Conservation (phyloP, 2,888 invertebrate species). For the Cheilosia scutellata region DNA sequence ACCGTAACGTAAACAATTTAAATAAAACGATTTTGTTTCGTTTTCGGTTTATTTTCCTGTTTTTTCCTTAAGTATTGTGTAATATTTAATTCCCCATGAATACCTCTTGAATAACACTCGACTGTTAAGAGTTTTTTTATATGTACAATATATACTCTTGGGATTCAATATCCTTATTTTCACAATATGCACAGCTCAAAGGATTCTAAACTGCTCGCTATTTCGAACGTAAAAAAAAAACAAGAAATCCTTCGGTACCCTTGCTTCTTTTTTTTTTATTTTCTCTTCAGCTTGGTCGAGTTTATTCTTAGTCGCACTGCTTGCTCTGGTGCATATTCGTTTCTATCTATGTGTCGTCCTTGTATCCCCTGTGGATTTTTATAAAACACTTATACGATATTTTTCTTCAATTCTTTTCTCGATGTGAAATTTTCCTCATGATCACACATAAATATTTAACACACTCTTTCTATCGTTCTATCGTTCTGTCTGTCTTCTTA, state of each 20-base stretch:
- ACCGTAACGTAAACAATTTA: slow-evolving; percentile 50
- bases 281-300: slow-evolving; percentile 61
- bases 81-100: slow-evolving; percentile 74
- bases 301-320: slow-evolving; percentile 29
- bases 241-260: slow-evolving; percentile 12
- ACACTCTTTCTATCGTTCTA: slow-evolving; percentile 18
- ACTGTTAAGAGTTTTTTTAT: slow-evolving; percentile 22
- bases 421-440: slow-evolving; percentile 62
- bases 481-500: slow-evolving; percentile 28
- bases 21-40: slow-evolving; percentile 43
- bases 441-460: slow-evolving; percentile 73
- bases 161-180: slow-evolving; percentile 65
- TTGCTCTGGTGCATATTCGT: background rate
- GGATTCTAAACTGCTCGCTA: slow-evolving; percentile 55
- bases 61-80: slow-evolving; percentile 57
- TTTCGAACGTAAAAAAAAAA: slow-evolving; percentile 27
- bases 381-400: slow-evolving; percentile 61
- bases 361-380: slow-evolving; percentile 27
- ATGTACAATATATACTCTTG: slow-evolving; percentile 1
- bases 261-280: slow-evolving; percentile 57
- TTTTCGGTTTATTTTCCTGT: slow-evolving; percentile 14
- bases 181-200: slow-evolving; percentile 56
- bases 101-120: slow-evolving; percentile 40
- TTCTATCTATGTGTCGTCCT: slow-evolving; percentile 43
- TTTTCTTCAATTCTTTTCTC: slow-evolving; percentile 68